Conservation (phyloP, 2,797 vertebrate species). For the Sebastes baramenuke region DNA sequence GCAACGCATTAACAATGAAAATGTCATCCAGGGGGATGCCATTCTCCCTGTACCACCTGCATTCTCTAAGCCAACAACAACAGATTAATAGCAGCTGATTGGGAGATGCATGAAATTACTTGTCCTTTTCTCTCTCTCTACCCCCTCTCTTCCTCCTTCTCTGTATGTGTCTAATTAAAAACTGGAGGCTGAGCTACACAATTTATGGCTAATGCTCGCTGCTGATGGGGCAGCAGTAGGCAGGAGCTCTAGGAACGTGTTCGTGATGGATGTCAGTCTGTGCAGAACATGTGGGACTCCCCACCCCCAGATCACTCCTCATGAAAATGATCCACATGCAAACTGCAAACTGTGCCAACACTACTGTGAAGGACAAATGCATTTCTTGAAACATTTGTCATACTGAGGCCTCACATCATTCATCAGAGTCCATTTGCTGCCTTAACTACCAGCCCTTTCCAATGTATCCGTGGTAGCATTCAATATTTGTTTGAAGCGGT, state of each 20-base stretch:
- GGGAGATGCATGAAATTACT: constrained; percentile 46
- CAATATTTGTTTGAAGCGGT: constrained; percentile 34
- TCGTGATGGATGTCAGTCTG: constrained; percentile 67
- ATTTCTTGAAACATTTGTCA: constrained; percentile 61
- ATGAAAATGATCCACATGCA: constrained; percentile 59
- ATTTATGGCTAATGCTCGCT: constrained; percentile 62
- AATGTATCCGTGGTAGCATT: constrained; percentile 28
- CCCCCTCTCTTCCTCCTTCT: constrained; percentile 21
- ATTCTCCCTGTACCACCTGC: constrained; percentile 16
- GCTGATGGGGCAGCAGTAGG: constrained; percentile 49
- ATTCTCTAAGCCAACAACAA: constrained; percentile 40
- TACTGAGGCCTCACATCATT: constrained; percentile 47
- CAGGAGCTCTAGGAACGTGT: constrained; percentile 46
- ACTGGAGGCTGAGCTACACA: constrained; percentile 58
- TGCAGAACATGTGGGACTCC: constrained; percentile 63
- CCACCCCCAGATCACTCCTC: constrained; percentile 47
- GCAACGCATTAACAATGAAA: constrained; percentile 22
- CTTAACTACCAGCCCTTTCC: constrained; percentile 27
- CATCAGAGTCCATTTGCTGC: constrained; percentile 61
- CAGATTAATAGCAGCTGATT: constrained; percentile 52
- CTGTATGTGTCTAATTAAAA: constrained; percentile 73
- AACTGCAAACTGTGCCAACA: constrained; percentile 32
- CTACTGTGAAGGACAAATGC: constrained; percentile 58
- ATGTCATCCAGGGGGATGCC: not conserved
- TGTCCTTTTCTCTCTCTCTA: constrained; percentile 10